These are phyloP conservation scores for Eupithecia subumbrata DNA, from an alignment of 2,888 invertebrate genomes.

Conservation along the genomic window DNA sequence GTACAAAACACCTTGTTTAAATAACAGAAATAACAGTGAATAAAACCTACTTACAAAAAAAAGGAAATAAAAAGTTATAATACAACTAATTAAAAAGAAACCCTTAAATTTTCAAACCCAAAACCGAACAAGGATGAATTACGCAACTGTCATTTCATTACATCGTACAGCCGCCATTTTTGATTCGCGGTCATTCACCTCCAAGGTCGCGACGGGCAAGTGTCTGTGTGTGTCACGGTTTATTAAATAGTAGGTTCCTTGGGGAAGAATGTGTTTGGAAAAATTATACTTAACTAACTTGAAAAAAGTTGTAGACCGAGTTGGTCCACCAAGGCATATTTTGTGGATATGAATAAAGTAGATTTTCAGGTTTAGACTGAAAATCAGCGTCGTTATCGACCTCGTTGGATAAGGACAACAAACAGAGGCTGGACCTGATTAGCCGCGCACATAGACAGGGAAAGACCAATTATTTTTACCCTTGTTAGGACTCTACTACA, in stretches of 20 bases:
- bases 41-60: not conserved
- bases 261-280: not conserved
- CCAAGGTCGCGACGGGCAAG: slow-evolving; percentile 31
- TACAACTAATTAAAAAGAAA: not conserved
- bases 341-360: no score
- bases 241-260: slow-evolving; percentile 5
- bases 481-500: no score
- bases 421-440: no score
- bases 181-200: slow-evolving; percentile 33
- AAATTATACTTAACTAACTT: not conserved
- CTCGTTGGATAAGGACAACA: no score
- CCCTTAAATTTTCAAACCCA: not conserved
- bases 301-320: not conserved
- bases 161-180: slow-evolving; percentile 31
- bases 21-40: not conserved
- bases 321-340: no score
- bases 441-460: no score
- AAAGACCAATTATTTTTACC: no score
- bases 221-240: slow-evolving; percentile 4
- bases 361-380: no score
- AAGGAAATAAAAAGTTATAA: not conserved
- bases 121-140: slow-evolving; percentile 15
- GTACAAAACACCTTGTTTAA: not conserved
- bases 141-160: slow-evolving; percentile 32
- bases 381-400: no score